Evolutionary conservation across 2,888 invertebrate genomes (phyloP).

Genomic region (Hanleya hanleyi): DNA sequence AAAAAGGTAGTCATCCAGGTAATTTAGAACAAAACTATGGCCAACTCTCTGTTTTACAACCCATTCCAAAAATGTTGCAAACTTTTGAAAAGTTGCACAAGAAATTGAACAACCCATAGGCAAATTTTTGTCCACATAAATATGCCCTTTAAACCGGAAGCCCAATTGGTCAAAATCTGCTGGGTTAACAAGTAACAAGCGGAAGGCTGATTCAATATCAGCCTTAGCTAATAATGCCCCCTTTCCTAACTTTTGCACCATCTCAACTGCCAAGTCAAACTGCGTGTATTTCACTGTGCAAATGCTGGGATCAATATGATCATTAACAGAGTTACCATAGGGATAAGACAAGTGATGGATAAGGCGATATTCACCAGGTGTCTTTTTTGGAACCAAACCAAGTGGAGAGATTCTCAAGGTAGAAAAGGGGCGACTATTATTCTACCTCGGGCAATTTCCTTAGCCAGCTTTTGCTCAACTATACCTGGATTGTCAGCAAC

Average conservation of each 20-base stretch:
- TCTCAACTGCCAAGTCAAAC: constrained; percentile 30
- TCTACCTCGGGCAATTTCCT: constrained; percentile 22
- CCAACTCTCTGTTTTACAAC: constrained; percentile 1
- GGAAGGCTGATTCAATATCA: constrained; percentile 29
- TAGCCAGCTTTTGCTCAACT: constrained; percentile 1
- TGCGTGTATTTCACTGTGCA: constrained; percentile 33
- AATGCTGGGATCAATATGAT: constrained; percentile 22
- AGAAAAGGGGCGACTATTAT: constrained; percentile 16
- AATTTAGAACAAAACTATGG: background rate
- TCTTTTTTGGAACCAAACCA: background rate
- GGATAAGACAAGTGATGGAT: background rate
- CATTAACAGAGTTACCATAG: constrained; percentile 21
- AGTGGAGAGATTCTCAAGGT: background rate
- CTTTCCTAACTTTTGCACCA: constrained; percentile 26
- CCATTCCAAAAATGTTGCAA: constrained; percentile 32
- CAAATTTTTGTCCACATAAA: constrained; percentile 25
- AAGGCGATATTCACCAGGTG: background rate
- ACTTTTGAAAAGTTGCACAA: constrained; percentile 34
- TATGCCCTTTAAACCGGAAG: constrained; percentile 18
- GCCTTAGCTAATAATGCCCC: constrained; percentile 22
- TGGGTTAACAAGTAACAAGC: constrained; percentile 18
- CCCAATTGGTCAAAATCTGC: constrained; percentile 32
- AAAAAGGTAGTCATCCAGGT: background rate
- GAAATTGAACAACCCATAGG: constrained; percentile 31
- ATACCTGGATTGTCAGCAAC: too few relatives aligned